phyloP scores from a whole-genome alignment of 2,113 vertebrate genomes.

The Rhea americana region DNA sequence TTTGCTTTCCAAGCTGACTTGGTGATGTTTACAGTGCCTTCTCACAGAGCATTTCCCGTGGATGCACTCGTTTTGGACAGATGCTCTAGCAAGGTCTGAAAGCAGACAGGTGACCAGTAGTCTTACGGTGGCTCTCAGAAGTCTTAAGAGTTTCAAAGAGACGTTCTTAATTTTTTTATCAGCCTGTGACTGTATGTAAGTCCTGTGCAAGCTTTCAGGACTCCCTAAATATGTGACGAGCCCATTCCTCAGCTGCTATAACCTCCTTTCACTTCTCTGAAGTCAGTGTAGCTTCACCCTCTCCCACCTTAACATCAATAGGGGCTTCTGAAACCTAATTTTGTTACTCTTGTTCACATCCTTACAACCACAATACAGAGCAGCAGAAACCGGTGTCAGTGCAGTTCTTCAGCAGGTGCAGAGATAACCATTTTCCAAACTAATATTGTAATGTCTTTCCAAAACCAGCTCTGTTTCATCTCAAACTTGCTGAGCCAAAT shows the following conservation, averaged over 20 bases:
- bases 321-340: background rate
- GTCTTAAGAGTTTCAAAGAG: background rate
- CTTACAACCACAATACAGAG: background rate
- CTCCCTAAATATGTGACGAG: background rate
- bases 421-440: background rate
- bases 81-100: background rate
- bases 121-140: background rate
- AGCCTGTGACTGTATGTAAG: background rate
- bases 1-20: background rate
- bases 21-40: background rate
- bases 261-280: background rate
- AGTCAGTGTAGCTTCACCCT: background rate
- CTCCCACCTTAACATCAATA: background rate
- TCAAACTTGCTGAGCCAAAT: constrained; percentile 34
- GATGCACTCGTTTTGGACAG: background rate
- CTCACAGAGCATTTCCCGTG: background rate
- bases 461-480: constrained; percentile 12
- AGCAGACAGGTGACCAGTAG: background rate
- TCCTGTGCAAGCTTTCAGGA: background rate
- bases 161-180: background rate
- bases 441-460: background rate
- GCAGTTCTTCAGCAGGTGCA: background rate
- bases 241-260: background rate
- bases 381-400: background rate
- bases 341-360: background rate